Conservation (phyloP, 2,113 vertebrate genomes). For the Pachyramphus minor region DNA sequence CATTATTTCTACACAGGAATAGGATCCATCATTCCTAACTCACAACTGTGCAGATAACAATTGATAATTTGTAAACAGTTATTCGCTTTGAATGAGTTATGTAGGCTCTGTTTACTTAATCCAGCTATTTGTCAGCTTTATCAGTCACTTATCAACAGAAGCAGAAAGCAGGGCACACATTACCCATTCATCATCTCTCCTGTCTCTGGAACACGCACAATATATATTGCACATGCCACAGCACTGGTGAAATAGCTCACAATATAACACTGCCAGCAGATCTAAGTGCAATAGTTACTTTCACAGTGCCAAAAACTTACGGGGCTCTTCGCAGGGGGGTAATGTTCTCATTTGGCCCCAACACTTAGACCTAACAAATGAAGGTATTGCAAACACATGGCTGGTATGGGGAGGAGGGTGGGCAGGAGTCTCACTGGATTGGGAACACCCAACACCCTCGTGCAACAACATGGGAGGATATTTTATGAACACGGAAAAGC, state of each 20-base stretch:
- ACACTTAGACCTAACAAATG: neutral
- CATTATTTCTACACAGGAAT: constrained; percentile 15
- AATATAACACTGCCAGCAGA: neutral
- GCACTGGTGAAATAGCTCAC: neutral
- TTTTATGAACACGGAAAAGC: neutral
- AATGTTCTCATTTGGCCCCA: neutral
- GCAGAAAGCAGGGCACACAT: constrained; percentile 37
- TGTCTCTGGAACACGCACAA: neutral
- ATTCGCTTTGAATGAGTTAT: constrained; percentile 49
- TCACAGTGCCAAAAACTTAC: neutral
- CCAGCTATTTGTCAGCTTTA: constrained; percentile 55
- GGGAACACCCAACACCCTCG: neutral
- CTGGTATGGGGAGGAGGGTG: neutral
- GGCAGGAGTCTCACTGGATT: neutral
- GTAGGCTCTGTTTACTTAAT: constrained; percentile 49
- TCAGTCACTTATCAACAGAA: constrained; percentile 58
- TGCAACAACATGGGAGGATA: neutral
- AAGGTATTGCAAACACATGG: fast-evolving
- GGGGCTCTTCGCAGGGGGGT: neutral
- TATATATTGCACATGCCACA: constrained; percentile 16
- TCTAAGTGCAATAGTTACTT: neutral
- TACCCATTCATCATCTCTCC: constrained; percentile 40
- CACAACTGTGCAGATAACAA: constrained; percentile 52
- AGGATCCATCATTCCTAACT: constrained; percentile 46
- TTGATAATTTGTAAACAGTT: constrained; percentile 58